Evolutionary conservation across 1,140 invertebrate genomes (phyloP), one percentile per base, ranked within the genome.

Genomic region (Papilio aristodemus): DNA sequence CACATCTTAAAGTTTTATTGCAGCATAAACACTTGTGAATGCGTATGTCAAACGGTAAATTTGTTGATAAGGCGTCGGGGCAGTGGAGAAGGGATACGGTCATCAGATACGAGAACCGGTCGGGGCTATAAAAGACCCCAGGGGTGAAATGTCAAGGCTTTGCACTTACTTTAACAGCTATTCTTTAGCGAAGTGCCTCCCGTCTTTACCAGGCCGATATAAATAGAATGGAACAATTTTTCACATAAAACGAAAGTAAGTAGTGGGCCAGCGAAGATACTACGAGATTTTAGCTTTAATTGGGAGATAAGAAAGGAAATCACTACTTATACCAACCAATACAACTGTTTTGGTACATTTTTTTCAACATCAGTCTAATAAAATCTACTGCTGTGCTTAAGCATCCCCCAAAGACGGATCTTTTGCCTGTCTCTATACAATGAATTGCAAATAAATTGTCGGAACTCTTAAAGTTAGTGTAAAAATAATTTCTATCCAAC

Each of bases 41-140:
- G 67, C 36, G 73, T 70, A 72, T 68, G 69, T 73, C 66, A 66
- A 66, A 69, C 70, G 70, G 59, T 75, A 73, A 71, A 75, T 75
- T 70, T 69, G 50, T 68, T 70, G 78, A 77, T 76, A 78, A 78
- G 63, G 60, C 71, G 57, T 64, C 46, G 27, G 27, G 27, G 27
- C 68, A 32, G 69, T 58, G 68, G 46, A 19, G 66, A 54, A 38
- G 69, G 74, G 75, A 71, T 67, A 71, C 83, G 83, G 81, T 79
- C 83, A 85, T 85, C 84, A 76, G 83, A 86, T 86, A 86, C 69
- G 43, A 37, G 60, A 64, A 71, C 67, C 73, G 72, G 73, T 59
- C 70, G 70, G 25, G 11, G 39, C 68, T 13, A 46, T 68, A 70
- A 77, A 72, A 66, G 76, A 71, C 75, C 72, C 73, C 75, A 75